phyloP scores from a whole-genome alignment of 2,888 invertebrate genomes.

The Eristalinus sepulchralis region DNA sequence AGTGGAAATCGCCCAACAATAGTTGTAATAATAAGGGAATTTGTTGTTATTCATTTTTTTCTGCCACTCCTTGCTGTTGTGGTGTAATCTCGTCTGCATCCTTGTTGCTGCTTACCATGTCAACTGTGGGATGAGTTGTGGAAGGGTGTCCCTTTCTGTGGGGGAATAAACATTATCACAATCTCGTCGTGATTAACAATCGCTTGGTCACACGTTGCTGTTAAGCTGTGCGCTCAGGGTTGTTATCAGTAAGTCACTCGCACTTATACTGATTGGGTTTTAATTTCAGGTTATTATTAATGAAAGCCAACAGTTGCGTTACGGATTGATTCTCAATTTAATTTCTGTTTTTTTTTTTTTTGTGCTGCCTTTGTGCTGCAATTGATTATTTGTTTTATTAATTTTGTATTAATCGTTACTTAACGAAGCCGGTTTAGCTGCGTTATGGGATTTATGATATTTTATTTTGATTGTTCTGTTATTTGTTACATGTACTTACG shows the following conservation, averaged over 20 bases:
- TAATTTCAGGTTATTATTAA: constrained; percentile 23
- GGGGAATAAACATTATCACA: constrained; percentile 28
- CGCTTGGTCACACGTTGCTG: constrained; percentile 31
- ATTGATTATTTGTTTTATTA: constrained; percentile 21
- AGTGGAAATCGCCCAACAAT: constrained; percentile 62
- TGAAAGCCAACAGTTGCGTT: constrained; percentile 5
- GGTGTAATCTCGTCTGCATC: constrained; percentile 6
- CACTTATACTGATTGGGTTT: constrained; percentile 35
- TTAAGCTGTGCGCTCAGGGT: constrained; percentile 4
- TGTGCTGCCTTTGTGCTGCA: constrained; percentile 27
- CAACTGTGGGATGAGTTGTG: too few relatives aligned
- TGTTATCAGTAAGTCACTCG: background rate
- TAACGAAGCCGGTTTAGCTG: background rate
- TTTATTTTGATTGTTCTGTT: background rate
- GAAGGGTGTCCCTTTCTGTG: background rate
- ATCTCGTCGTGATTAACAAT: constrained; percentile 21
- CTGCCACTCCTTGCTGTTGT: background rate
- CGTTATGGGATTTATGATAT: background rate
- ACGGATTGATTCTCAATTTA: background rate
- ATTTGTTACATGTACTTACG: background rate
- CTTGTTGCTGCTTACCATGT: background rate
- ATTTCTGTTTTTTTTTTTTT: constrained; percentile 1
- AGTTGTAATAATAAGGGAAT: constrained; percentile 37
- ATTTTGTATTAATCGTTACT: constrained; percentile 17
- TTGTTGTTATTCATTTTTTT: constrained; percentile 19